Evolutionary conservation across 2,113 vertebrate genomes (phyloP).

Genomic region (Oncorhynchus masou): DNA sequence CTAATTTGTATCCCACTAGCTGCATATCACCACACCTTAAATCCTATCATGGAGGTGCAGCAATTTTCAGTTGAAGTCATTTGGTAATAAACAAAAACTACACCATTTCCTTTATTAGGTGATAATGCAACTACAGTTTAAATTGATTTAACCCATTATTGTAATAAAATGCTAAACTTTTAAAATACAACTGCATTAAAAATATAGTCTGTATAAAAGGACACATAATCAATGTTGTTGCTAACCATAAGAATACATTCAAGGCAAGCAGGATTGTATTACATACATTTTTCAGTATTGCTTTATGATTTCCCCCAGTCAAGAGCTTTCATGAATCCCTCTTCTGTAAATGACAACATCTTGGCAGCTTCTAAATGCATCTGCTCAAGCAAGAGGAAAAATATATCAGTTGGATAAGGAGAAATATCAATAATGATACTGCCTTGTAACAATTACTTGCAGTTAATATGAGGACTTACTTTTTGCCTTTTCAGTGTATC

Average conservation of each 20-base stretch:
- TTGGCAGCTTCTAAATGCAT: slow-evolving; percentile 96
- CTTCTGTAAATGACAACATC: slow-evolving; percentile 94
- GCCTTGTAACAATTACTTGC: background rate
- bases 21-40: background rate
- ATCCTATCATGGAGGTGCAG: background rate
- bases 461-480: slow-evolving; percentile 63
- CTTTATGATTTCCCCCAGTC: slow-evolving; percentile 82
- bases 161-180: background rate
- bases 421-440: background rate
- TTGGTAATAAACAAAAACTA: background rate
- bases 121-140: background rate
- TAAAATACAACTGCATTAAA: background rate
- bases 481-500: slow-evolving; percentile 95
- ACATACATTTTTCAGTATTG: background rate
- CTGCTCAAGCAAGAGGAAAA: slow-evolving; percentile 61
- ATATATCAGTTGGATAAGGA: background rate
- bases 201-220: background rate
- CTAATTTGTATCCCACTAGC: background rate
- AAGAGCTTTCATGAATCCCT: slow-evolving; percentile 92
- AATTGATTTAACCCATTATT: slow-evolving; percentile 2
- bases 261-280: background rate
- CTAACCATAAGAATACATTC: background rate
- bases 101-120: slow-evolving; percentile 24
- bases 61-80: background rate
- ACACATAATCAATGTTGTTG: background rate